Evolutionary conservation across 2,797 vertebrate species (phyloP).

Genomic region (Petrocephalus sullivani): DNA sequence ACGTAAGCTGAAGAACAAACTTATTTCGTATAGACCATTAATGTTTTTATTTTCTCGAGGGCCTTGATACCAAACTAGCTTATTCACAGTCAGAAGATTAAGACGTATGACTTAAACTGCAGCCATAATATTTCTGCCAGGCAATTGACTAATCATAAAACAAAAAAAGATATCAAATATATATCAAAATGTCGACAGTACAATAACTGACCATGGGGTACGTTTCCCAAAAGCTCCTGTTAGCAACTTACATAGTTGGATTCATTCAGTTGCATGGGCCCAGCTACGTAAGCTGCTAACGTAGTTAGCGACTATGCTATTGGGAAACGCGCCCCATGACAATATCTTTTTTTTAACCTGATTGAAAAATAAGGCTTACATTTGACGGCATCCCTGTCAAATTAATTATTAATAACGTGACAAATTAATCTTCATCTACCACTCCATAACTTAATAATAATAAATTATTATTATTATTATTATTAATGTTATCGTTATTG

Average conservation of each 20-base stretch:
- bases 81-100: background rate
- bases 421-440: background rate
- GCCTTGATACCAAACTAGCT: background rate
- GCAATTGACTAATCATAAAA: background rate
- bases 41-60: background rate
- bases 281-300: too few species aligned
- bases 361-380: background rate
- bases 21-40: background rate
- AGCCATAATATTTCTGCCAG: background rate
- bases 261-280: too few species aligned
- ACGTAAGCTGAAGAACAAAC: background rate
- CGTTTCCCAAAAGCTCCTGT: too few species aligned
- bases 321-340: background rate
- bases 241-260: too few species aligned
- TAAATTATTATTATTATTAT: background rate
- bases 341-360: background rate
- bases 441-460: background rate
- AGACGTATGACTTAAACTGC: background rate
- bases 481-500: background rate
- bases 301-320: too few species aligned
- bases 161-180: background rate
- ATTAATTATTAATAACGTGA: background rate
- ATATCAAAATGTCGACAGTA: background rate
- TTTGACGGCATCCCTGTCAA: background rate
- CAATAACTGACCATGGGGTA: background rate